A percentile compares a stretch with the other conserved stretches of the same genome.
These are phyloP conservation scores for Theropithecus gelada DNA, from an alignment of 2,113 vertebrate genomes.

Conservation along the genomic window DNA sequence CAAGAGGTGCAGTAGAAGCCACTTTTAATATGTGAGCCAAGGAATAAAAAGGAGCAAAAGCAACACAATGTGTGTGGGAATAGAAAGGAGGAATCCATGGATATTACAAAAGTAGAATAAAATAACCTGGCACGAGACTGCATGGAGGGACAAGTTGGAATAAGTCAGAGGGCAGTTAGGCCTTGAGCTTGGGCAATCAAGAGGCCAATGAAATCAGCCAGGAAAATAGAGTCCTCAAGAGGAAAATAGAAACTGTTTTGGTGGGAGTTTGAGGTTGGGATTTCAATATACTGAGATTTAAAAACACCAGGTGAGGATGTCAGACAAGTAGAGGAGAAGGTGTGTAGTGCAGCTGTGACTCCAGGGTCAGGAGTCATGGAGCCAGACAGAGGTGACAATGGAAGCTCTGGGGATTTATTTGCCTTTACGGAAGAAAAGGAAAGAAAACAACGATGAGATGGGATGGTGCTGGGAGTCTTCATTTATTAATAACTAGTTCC, in stretches of 20 bases:
- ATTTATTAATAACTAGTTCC: background rate
- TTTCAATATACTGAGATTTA: background rate
- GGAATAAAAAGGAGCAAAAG: background rate
- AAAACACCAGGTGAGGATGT: background rate
- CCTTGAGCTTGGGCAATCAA: background rate
- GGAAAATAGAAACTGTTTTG: background rate
- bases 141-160: background rate
- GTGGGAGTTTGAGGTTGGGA: background rate
- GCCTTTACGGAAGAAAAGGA: background rate
- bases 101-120: background rate
- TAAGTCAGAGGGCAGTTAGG: background rate
- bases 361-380: background rate
- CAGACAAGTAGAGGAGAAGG: background rate
- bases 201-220: background rate
- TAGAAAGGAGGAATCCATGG: background rate
- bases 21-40: background rate
- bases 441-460: background rate
- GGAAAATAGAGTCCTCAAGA: background rate
- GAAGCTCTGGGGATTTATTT: background rate
- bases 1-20: background rate
- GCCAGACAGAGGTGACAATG: background rate
- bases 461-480: background rate
- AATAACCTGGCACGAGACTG: background rate
- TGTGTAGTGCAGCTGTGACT: background rate
- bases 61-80: background rate